Percentiles rank a stretch among this genome's conserved stretches.
These are phyloP conservation scores for Cephalotes varians DNA, from an alignment of 2,888 invertebrate genomes.

Conservation along the genomic window DNA sequence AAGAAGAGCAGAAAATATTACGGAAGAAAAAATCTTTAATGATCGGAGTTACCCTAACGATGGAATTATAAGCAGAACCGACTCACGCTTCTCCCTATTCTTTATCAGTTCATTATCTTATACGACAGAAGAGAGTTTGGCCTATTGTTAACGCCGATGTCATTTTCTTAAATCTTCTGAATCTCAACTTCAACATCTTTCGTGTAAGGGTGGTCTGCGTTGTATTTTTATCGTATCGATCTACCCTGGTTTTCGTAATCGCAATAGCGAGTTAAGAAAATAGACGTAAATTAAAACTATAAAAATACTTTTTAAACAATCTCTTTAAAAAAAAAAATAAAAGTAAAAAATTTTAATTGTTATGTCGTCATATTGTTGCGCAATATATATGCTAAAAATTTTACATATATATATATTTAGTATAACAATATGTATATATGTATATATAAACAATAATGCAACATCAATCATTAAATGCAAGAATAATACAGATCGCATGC, in stretches of 20 bases:
- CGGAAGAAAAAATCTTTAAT: slow-evolving; percentile 67
- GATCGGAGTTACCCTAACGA: slow-evolving; percentile 65
- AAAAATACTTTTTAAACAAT: background rate
- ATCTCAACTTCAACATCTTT: slow-evolving; percentile 11
- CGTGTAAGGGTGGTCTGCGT: background rate
- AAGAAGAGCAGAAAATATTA: slow-evolving; percentile 63
- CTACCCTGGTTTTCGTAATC: background rate
- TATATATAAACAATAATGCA: background rate
- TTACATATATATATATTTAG: no score
- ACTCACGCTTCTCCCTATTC: slow-evolving; percentile 63
- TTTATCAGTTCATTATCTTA: slow-evolving; percentile 67
- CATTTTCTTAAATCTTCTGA: background rate
- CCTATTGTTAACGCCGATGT: slow-evolving; percentile 12
- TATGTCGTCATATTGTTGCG: no score
- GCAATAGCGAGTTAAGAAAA: background rate
- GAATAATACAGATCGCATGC: slow-evolving; percentile 9
- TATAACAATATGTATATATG: background rate
- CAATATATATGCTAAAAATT: no score
- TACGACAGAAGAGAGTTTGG: slow-evolving; percentile 31
- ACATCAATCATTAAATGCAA: slow-evolving; percentile 22
- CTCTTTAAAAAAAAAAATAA: background rate
- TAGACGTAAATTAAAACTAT: background rate
- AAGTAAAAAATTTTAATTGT: background rate
- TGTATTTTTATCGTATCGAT: background rate
- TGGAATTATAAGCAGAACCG: slow-evolving; percentile 58